A percentile compares a stretch with the other conserved stretches of the same genome.
Conservation (phyloP, 2,797 vertebrate species). For the Myotis pilosus region DNA sequence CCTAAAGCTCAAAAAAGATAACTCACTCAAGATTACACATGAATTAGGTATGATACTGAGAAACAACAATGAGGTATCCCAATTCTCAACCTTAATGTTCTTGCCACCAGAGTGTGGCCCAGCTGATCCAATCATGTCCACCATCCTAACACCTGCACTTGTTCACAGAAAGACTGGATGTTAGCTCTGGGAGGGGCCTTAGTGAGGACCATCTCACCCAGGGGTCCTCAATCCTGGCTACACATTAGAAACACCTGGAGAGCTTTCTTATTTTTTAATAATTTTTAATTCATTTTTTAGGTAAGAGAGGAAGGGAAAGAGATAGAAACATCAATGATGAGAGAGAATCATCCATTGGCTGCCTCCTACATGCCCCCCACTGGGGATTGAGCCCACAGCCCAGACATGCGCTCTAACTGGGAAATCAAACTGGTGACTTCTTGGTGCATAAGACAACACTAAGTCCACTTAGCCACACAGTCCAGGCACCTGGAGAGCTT, state of each 20-base stretch:
- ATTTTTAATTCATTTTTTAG: too few species aligned
- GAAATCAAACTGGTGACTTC: too few species aligned
- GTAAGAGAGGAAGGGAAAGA: too few species aligned
- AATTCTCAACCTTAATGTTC: not conserved
- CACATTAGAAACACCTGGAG: not conserved
- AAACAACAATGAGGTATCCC: not conserved
- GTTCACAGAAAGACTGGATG: not conserved
- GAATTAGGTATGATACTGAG: not conserved
- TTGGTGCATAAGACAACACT: too few species aligned
- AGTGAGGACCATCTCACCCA: not conserved
- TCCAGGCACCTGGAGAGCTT: not conserved
- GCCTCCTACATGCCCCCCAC: too few species aligned
- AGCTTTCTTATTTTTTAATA: not conserved
- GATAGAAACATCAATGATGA: too few species aligned
- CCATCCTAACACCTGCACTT: not conserved
- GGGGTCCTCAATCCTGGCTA: not conserved
- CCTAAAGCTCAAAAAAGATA: conserved; percentile 37
- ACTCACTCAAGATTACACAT: not conserved
- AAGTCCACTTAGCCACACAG: too few species aligned
- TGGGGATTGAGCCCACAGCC: too few species aligned
- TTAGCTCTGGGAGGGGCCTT: not conserved
- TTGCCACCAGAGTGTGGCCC: not conserved
- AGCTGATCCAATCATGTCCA: not conserved
- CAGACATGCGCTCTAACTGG: too few species aligned
- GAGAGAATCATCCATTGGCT: too few species aligned